Evolutionary conservation across 2,888 invertebrate genomes (phyloP).

Genomic region (Oscheius sp.): DNA sequence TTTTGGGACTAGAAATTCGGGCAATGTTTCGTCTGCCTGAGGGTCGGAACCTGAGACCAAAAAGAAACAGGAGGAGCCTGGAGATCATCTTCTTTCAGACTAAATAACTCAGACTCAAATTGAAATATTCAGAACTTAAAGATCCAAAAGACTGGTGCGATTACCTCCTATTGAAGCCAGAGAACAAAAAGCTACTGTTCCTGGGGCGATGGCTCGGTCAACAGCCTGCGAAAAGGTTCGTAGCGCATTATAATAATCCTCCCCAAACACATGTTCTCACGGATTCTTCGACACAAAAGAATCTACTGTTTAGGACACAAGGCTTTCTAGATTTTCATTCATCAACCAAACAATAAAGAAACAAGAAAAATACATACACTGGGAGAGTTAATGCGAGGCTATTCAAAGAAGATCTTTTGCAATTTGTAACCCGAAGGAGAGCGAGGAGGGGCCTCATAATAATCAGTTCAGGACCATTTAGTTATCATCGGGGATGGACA

Average conservation of each 20-base stretch:
- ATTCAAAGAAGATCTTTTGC: constrained; percentile 21
- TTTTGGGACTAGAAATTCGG: background rate
- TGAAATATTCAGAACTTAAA: too few relatives aligned
- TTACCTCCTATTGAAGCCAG: background rate
- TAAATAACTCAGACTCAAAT: too few relatives aligned
- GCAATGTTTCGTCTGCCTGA: background rate
- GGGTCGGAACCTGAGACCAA: background rate
- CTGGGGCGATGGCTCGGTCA: background rate
- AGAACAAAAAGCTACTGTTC: background rate
- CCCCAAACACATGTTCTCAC: background rate
- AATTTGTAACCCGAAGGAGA: constrained; percentile 18
- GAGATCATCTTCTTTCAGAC: too few relatives aligned
- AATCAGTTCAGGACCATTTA: background rate
- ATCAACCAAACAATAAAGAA: background rate
- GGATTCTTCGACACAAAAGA: background rate
- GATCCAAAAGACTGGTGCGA: background rate
- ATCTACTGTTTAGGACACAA: too few relatives aligned
- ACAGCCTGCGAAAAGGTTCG: constrained; percentile 2
- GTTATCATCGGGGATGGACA: constrained; percentile 7
- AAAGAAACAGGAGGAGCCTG: too few relatives aligned
- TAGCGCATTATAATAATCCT: constrained; percentile 17
- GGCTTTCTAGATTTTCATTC: too few relatives aligned
- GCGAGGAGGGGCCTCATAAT: background rate
- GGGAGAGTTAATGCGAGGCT: constrained; percentile 2
- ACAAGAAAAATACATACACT: constrained; percentile 1